A percentile compares a stretch with the other conserved stretches of the same genome.
Conservation (phyloP, 2,113 vertebrate genomes). For the Mesoclemmys tuberculata region DNA sequence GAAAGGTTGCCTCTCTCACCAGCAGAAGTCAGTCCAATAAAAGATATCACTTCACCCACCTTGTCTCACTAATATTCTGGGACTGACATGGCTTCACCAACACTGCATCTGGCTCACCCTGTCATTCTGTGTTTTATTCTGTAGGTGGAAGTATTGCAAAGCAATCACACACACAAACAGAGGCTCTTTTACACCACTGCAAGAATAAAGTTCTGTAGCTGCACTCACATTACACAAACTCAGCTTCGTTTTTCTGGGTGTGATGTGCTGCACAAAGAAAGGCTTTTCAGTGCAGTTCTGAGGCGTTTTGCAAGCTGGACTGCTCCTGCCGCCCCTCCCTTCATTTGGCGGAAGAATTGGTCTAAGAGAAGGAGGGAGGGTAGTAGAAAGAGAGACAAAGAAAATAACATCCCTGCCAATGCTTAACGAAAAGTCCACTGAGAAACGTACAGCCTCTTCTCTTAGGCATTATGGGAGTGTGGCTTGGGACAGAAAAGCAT, state of each 20-base stretch:
- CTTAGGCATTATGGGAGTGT: background rate
- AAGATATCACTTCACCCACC: background rate
- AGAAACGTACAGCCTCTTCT: background rate
- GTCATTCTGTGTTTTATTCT: conserved; percentile 21
- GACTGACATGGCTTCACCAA: background rate
- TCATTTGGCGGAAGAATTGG: background rate
- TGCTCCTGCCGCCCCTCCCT: background rate
- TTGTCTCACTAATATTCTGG: background rate
- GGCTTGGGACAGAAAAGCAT: background rate
- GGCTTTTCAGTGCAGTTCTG: background rate
- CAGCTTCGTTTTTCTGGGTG: background rate
- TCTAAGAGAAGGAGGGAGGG: background rate
- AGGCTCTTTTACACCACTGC: background rate
- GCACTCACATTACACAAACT: background rate
- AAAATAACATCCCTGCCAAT: background rate
- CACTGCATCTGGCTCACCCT: background rate
- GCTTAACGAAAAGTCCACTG: background rate
- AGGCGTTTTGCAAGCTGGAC: background rate
- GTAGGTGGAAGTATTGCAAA: conserved; percentile 67
- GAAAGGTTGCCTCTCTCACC: background rate
- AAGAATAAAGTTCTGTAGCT: background rate
- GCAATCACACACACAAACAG: rapidly evolving
- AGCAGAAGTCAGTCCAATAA: background rate
- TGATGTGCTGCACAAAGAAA: background rate
- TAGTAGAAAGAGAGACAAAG: background rate